Base-by-base conservation (phyloP, 2,888 invertebrate species). In the Napeogenes sylphis region DNA sequence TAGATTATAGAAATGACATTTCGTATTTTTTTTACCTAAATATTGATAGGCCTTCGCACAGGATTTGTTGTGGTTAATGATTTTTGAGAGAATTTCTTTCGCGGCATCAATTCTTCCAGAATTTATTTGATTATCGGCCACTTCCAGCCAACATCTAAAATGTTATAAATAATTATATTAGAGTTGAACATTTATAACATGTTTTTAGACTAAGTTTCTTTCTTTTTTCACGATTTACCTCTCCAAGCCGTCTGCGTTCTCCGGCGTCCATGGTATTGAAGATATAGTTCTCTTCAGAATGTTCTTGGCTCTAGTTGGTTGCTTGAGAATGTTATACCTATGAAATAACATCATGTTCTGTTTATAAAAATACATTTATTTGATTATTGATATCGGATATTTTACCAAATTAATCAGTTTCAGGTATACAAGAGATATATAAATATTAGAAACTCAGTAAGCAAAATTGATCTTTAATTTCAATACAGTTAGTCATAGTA, bases 231-330 rank as follows among this genome's bases (percentile, higher is more conserved):
- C 21, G 5, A 8, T 51, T 3, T 30, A 85, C 90, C 84, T 93
- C 87, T 99, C 99, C 65, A 99, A 89, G 75, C 98, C 98, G 76
- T 99, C 98, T 0, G 98, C 98, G 75, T 98, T 98, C 81, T 98
- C 98, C 71, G 98, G 97, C 13, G 95, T 97, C 99, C 99, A 99
- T 0, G 92, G 90, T 59, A 94, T 93, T 70, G 97, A 96, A 0
- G 95, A 93, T 21, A 99, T 93, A 0, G 90, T 87, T 38, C 97
- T 91, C 83, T 99, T 99, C 59, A 99, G 82, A 73, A 98, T 96
- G 81, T 97, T 98, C 74, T 98, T 94, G 0, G 99, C 98, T 58
- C 98, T 92, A 21, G 97, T 98, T 0, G 94, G 93, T 85, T 98
- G 98, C 80, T 99, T 99, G 56, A 97, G 85, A 33, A 97, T 93